Evolutionary conservation across 2,797 vertebrate species (phyloP).

Genomic region (Heliangelus exortis): DNA sequence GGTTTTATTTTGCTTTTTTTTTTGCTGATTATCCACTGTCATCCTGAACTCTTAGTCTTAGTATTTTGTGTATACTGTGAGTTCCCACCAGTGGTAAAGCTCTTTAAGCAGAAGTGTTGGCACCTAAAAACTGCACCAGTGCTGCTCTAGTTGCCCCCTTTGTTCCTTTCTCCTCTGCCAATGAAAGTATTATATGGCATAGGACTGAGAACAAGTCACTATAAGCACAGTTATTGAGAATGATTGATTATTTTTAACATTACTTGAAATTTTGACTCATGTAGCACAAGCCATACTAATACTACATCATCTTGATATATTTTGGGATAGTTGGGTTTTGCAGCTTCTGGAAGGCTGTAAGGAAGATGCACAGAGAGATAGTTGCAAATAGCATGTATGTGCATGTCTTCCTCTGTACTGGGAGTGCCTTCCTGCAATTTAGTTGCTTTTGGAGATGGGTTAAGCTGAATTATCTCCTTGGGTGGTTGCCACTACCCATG

Average conservation of each 20-base stretch:
- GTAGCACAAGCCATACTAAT: not conserved
- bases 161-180: not conserved
- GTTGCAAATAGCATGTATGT: not conserved
- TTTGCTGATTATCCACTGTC: not conserved
- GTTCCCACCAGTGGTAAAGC: not conserved
- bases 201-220: not conserved
- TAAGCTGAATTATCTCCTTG: not conserved
- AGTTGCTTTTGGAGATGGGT: not conserved
- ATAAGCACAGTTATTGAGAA: fast-evolving
- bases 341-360: not conserved
- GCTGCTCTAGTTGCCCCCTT: not conserved
- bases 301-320: not conserved
- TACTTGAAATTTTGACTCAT: not conserved
- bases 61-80: not conserved
- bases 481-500: not conserved
- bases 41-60: not conserved
- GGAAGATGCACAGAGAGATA: not conserved
- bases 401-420: fast-evolving
- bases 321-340: not conserved
- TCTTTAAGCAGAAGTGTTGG: not conserved
- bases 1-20: not conserved
- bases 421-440: not conserved
- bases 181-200: not conserved
- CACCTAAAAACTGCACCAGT: not conserved
- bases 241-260: not conserved